Evolutionary conservation across 1,140 invertebrate species (phyloP), one percentile per base, ranked within the genome.

Genomic region (Drosophila oshimai): DNA sequence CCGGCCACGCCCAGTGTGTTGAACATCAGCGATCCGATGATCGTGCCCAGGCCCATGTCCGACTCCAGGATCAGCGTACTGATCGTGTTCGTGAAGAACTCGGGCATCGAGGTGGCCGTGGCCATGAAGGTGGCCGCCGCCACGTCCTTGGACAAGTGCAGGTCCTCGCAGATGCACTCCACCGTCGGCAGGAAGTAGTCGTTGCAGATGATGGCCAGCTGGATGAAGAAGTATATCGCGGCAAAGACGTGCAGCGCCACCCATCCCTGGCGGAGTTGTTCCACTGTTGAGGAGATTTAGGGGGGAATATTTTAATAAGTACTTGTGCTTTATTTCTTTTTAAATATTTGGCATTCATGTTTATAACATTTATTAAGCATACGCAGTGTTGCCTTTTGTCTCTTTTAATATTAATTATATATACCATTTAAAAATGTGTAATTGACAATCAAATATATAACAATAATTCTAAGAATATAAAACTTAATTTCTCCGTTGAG

Each of bases 51-150:
- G 12, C 96, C 96, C 75, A 97, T 94, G 70, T 96, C 95, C 0
- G 95, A 95, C 44, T 95, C 91, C 0, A 95, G 95, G 0, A 97
- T 91, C 58, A 96, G 95, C 0, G 96, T 96, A 3, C 96, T 96
- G 31, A 98, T 96, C 4, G 97, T 93, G 74, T 97, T 97, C 13
- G 96, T 97, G 88, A 98, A 98, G 22, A 98, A 93, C 91, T 98
- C 97, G 0, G 97, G 97, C 68, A 96, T 95, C 22, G 96, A 97
- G 6, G 96, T 97, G 1, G 96, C 97, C 0, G 96, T 95, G 0
- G 97, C 96, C 94, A 98, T 96, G 80, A 98, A 98, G 0, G 97
- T 98, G 0, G 97, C 97, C 0, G 96, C 97, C 0, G 96, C 96
- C 6, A 98, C 95, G 90, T 98, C 96, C 81, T 93, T 92, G 7